A percentile compares a stretch with the other conserved stretches of the same genome.
These are phyloP conservation scores for Prunella fulvescens DNA, from an alignment of 2,113 vertebrate species.

Conservation along the genomic window DNA sequence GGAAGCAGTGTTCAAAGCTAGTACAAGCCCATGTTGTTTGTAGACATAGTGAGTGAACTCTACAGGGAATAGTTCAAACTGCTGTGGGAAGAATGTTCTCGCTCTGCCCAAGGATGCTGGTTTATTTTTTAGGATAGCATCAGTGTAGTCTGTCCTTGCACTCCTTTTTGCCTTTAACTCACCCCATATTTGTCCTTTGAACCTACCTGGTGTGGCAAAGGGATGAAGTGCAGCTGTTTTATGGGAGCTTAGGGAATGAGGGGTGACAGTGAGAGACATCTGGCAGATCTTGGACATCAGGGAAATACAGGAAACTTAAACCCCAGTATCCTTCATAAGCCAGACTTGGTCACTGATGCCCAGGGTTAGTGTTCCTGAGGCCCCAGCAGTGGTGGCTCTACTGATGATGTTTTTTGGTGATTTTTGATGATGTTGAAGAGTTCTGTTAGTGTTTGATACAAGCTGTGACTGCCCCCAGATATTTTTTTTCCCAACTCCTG, in stretches of 20 bases:
- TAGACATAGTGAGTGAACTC: accelerated
- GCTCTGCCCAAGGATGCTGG: neutral
- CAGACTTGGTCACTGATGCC: neutral
- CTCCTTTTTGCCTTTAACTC: neutral
- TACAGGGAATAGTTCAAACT: neutral
- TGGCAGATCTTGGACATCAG: neutral
- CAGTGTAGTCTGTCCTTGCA: neutral
- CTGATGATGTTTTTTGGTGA: too few relatives aligned
- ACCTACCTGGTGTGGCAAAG: neutral
- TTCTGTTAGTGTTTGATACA: neutral
- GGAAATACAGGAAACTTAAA: neutral
- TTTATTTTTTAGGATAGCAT: neutral
- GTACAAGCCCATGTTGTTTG: accelerated
- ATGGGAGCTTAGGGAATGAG: neutral
- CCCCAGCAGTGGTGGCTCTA: neutral
- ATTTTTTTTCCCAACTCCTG: neutral
- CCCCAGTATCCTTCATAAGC: accelerated
- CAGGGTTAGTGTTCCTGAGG: neutral
- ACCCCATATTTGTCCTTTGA: neutral
- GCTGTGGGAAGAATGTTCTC: neutral
- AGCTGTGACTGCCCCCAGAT: neutral
- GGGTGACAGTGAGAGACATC: too few relatives aligned
- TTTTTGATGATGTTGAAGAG: neutral
- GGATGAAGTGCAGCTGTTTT: neutral
- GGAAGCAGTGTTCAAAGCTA: neutral